Conservation (phyloP, 2,113 vertebrate species). For the Mungos mungo region DNA sequence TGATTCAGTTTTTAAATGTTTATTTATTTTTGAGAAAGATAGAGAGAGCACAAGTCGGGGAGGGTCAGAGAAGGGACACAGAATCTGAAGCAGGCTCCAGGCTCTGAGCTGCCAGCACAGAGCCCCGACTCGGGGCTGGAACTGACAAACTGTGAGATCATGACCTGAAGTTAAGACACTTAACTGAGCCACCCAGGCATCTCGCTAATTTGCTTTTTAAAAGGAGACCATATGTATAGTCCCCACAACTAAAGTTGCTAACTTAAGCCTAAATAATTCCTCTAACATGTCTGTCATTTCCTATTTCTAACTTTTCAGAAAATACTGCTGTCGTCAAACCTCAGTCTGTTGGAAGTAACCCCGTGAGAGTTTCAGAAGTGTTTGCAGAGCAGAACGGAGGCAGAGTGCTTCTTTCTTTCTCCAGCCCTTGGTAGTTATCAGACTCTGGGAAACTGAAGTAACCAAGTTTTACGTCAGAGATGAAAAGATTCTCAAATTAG, state of each 20-base stretch:
- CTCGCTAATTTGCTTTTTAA: background rate
- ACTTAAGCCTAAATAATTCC: background rate
- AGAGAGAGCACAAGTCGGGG: no score
- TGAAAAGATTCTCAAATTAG: slow-evolving; percentile 42
- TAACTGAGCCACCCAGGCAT: no score
- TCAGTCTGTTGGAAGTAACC: slow-evolving; percentile 1
- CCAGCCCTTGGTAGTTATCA: slow-evolving; percentile 31
- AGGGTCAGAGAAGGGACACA: no score
- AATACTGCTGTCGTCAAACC: slow-evolving; percentile 23
- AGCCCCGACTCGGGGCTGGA: no score
- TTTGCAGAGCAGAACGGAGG: background rate
- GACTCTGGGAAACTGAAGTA: slow-evolving; percentile 50
- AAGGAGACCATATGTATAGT: background rate
- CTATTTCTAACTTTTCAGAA: slow-evolving; percentile 48
- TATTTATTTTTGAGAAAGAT: no score
- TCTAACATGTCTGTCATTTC: slow-evolving; percentile 39
- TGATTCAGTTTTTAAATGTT: no score
- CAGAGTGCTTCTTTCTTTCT: background rate
- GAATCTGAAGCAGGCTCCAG: no score
- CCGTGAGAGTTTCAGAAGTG: background rate
- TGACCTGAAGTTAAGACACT: no score
- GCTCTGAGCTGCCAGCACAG: no score
- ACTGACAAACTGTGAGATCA: no score
- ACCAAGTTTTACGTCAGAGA: slow-evolving; percentile 58
- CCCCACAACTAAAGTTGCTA: background rate